Base-by-base conservation (phyloP, 2,888 invertebrate species). In the Sinhomidia bicolor region DNA sequence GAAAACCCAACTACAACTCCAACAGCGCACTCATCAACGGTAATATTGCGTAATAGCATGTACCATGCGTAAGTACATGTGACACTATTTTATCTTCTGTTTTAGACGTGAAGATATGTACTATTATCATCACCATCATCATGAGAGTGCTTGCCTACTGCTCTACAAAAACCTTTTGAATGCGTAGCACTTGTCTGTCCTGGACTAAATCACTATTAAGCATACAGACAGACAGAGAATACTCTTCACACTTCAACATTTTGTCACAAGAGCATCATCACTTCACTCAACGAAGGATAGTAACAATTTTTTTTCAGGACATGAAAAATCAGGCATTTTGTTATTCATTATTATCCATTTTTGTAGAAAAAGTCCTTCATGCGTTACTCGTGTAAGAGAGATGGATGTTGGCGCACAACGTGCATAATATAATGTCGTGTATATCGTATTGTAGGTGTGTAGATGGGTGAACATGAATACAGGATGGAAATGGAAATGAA, bases 181-280 rank as follows among this genome's bases (percentile, higher is more conserved):
- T 62, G 14, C 54, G 62, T 14, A 62, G 1, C 29, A 4, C 29
- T 57, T 23, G 20, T 23, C 57, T n/a, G 54, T n/a, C 54, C 54
- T n/a, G 14, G 1, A n/a, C 57, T 47, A 57, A 9, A 57, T 23
- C 26, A 57, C n/a, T 57, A 12, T 47, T 14, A 12, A 47, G 47
- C 47, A 47, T 17, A 17, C 51, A 54, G 17, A 7, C 17, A 54
- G 7, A 7, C 36, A 5, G 36, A 54, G 26, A 62, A 62, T 14
- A 23, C 54, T 54, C 57, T 60, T 62, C 29, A 62, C 62, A 62
- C 62, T 62, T 62, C 62, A 62, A 6, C 26, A 62, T 1, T n/a
- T n/a, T 62, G 62, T 29, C 62, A 10, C 1, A 29, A 29, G 14
- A 29, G 29, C 62, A 62, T 62, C 62, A 29, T 62, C 29, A 60